These are phyloP conservation scores for Leptodactylus fallax DNA, from an alignment of 2,797 vertebrate species.

Conservation along the genomic window DNA sequence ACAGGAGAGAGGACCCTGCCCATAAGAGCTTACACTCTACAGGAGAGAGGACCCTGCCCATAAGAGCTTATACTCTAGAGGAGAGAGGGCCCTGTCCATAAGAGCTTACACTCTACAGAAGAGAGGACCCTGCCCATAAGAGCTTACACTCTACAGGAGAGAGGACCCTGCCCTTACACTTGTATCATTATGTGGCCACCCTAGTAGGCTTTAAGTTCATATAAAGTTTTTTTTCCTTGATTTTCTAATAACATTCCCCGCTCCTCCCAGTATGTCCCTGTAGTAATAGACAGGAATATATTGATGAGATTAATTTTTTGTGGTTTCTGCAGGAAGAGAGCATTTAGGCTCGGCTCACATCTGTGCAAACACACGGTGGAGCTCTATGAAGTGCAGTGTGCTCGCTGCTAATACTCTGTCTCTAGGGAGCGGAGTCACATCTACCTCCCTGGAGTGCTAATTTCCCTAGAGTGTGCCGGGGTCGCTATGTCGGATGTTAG, in stretches of 20 bases:
- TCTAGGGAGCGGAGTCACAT: background rate
- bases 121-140: background rate
- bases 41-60: too few species aligned
- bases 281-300: background rate
- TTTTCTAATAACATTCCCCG: background rate
- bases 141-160: background rate
- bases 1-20: too few species aligned
- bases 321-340: slow-evolving; percentile 44
- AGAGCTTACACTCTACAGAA: background rate
- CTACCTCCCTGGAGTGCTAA: slow-evolving; percentile 36
- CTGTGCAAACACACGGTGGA: slow-evolving; percentile 50
- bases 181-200: too few species aligned
- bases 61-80: too few species aligned
- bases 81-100: too few species aligned
- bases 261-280: background rate
- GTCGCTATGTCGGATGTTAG: slow-evolving; percentile 8
- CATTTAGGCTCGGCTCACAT: slow-evolving; percentile 49
- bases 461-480: slow-evolving; percentile 24
- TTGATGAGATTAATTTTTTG: slow-evolving; percentile 3
- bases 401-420: slow-evolving; percentile 46
- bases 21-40: too few species aligned
- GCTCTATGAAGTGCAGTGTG: slow-evolving; percentile 7
- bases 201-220: background rate
- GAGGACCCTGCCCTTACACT: too few species aligned
- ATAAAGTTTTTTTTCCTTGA: background rate